Evolutionary conservation across 2,113 vertebrate genomes (phyloP).

Genomic region (Albula glossodonta): DNA sequence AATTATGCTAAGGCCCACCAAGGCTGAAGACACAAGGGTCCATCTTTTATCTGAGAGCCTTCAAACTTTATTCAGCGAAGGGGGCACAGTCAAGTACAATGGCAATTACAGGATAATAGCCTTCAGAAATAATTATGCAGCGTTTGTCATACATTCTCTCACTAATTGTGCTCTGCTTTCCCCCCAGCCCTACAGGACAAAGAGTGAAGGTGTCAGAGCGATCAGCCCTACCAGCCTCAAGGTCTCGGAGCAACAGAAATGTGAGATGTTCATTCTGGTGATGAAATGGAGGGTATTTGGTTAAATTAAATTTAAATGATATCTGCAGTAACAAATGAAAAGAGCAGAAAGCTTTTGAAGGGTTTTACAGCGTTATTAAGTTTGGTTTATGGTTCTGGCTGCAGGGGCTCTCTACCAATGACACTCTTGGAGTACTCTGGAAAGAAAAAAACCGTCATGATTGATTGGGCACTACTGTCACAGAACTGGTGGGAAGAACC

Average conservation of each 20-base stretch:
- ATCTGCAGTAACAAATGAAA: constrained; percentile 62
- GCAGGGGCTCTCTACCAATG: constrained; percentile 52
- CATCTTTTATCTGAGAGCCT: neutral
- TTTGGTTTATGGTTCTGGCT: constrained; percentile 55
- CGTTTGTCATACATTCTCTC: constrained; percentile 61
- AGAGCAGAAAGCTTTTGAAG: constrained; percentile 55
- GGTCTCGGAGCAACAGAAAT: constrained; percentile 54
- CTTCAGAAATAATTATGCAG: constrained; percentile 54
- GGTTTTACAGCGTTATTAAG: constrained; percentile 52
- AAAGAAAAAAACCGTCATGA: neutral
- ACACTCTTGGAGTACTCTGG: constrained; percentile 34
- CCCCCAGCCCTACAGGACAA: constrained; percentile 49
- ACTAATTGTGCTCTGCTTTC: constrained; percentile 54
- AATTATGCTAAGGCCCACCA: neutral
- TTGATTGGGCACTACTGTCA: neutral
- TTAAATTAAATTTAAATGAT: constrained; percentile 66
- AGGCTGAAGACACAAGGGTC: neutral
- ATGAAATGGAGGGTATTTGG: constrained; percentile 52
- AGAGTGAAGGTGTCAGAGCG: constrained; percentile 63
- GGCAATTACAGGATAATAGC: neutral
- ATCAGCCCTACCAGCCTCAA: constrained; percentile 45
- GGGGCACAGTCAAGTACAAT: constrained; percentile 42
- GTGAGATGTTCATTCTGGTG: constrained; percentile 52
- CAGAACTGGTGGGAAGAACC: neutral
- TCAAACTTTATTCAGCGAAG: neutral